phyloP scores from a whole-genome alignment of 53 echinoderm and acorn worm genomes.

The Holothuria leucospilota region DNA sequence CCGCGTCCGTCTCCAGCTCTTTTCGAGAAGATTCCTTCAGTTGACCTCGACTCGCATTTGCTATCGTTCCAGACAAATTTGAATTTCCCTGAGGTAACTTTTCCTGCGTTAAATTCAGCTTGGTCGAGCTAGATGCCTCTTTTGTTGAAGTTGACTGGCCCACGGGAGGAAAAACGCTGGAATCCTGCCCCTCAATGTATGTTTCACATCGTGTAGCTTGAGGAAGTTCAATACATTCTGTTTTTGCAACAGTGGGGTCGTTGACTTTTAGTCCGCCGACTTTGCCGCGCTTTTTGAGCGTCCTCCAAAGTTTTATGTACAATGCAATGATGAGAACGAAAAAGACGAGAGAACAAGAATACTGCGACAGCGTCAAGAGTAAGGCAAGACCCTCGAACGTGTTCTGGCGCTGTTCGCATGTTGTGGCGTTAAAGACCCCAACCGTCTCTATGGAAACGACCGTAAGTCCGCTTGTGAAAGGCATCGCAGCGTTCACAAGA shows the following conservation, averaged over 20 bases:
- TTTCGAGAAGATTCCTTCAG: too few relatives aligned
- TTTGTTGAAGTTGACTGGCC: too few relatives aligned
- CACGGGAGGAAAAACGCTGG: too few relatives aligned
- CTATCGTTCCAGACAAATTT: too few relatives aligned
- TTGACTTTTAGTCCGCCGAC: background rate
- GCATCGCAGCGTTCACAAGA: conserved; percentile 4
- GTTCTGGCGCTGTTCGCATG: background rate
- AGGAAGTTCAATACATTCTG: background rate
- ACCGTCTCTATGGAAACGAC: background rate
- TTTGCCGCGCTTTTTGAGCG: conserved; percentile 19
- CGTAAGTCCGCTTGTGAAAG: background rate
- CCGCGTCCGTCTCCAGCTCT: too few relatives aligned
- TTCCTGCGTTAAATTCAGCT: too few relatives aligned
- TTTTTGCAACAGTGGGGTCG: background rate
- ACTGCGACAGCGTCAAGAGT: background rate
- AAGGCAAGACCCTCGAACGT: conserved; percentile 9
- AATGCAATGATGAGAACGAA: background rate
- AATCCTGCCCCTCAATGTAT: too few relatives aligned
- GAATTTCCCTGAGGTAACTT: too few relatives aligned
- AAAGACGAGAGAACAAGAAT: background rate
- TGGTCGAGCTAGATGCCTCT: too few relatives aligned
- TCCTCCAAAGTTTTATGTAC: conserved; percentile 16
- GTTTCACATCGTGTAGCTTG: too few relatives aligned
- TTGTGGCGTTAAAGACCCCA: background rate
- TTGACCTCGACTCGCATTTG: too few relatives aligned